Percentiles rank a stretch among this genome's conserved stretches.
Conservation (phyloP, 2,888 invertebrate genomes). For the Eupithecia subumbrata region DNA sequence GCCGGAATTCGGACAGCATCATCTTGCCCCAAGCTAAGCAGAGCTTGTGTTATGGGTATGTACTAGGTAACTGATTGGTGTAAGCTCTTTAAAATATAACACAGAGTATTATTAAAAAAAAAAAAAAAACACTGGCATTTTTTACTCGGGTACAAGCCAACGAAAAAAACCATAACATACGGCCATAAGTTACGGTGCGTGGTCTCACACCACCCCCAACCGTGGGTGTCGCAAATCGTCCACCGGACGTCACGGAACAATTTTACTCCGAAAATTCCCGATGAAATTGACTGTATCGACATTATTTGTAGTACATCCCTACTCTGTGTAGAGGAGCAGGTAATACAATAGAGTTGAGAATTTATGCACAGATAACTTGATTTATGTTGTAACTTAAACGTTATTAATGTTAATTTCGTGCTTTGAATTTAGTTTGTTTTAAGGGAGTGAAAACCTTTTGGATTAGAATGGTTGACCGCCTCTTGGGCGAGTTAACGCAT, state of each 20-base stretch:
- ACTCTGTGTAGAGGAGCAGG: slow-evolving; percentile 14
- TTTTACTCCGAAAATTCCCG: background rate
- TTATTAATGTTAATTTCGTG: slow-evolving; percentile 37
- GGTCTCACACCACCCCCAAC: background rate
- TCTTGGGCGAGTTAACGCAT: background rate
- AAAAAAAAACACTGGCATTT: too few relatives aligned
- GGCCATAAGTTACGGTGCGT: background rate
- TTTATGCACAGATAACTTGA: slow-evolving; percentile 41
- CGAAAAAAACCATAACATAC: background rate
- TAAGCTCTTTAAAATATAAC: too few relatives aligned
- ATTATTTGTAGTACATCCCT: slow-evolving; percentile 10
- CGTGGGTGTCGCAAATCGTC: background rate
- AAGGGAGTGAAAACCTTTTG: background rate
- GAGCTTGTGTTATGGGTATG: too few relatives aligned
- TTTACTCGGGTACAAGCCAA: background rate
- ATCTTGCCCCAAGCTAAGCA: too few relatives aligned
- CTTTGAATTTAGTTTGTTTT: slow-evolving; percentile 18
- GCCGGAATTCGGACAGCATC: too few relatives aligned
- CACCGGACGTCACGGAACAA: background rate
- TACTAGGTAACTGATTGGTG: too few relatives aligned
- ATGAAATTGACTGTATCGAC: background rate
- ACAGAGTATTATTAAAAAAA: too few relatives aligned
- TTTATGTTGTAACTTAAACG: slow-evolving; percentile 42
- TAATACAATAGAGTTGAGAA: slow-evolving; percentile 40
- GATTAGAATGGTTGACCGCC: background rate